phyloP scores from a whole-genome alignment of 2,113 vertebrate genomes.

The Leucosticte australis region DNA sequence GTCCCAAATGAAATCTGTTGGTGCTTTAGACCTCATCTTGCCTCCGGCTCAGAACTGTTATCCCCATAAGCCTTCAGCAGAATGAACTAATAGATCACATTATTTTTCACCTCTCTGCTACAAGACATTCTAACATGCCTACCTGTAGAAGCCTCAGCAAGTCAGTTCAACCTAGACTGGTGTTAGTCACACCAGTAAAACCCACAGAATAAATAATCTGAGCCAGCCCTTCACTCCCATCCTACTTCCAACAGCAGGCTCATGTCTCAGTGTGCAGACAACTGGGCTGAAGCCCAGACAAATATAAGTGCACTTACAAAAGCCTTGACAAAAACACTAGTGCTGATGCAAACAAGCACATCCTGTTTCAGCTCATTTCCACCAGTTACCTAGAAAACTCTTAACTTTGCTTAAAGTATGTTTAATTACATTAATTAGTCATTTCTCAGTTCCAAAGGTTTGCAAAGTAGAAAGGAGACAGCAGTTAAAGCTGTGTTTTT shows the following conservation, averaged over 20 bases:
- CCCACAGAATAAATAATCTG: not conserved
- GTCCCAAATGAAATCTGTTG: not conserved
- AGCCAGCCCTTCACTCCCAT: not conserved
- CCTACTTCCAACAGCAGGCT: not conserved
- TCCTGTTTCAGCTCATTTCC: conserved; percentile 1
- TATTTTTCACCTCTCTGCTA: not conserved
- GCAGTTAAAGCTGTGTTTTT: not conserved
- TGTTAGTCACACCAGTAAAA: not conserved
- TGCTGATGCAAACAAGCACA: not conserved
- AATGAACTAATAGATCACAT: not conserved
- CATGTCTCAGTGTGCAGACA: accelerated
- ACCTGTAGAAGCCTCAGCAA: not conserved
- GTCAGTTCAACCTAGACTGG: not conserved
- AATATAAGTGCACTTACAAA: not conserved
- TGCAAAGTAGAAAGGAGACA: not conserved
- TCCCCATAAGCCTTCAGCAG: not conserved
- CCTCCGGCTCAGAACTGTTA: not conserved
- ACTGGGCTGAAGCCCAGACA: not conserved
- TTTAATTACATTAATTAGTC: not conserved
- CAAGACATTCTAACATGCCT: not conserved
- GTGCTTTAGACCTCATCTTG: not conserved
- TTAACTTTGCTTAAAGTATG: not conserved
- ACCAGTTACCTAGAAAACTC: not conserved
- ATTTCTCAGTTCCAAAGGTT: not conserved
- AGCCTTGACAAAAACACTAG: not conserved